phyloP scores from a whole-genome alignment of 2,113 vertebrate species.

The Stictonetta naevosa region DNA sequence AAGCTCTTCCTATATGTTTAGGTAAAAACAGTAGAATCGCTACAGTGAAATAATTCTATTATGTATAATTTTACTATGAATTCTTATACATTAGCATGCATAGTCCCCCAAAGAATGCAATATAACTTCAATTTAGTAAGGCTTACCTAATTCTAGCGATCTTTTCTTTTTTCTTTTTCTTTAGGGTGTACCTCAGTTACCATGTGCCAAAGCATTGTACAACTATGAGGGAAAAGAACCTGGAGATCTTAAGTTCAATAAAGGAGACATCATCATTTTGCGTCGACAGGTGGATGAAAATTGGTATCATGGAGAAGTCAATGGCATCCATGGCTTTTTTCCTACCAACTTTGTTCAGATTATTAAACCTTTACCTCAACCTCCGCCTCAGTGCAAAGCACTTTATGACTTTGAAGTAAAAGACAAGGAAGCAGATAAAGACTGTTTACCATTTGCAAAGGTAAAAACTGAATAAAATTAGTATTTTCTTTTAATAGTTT shows the following conservation, averaged over 20 bases:
- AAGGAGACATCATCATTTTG: constrained; percentile 96
- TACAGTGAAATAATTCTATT: not conserved
- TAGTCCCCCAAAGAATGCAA: not conserved
- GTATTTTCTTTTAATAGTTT: not conserved
- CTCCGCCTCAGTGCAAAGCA: constrained; percentile 98
- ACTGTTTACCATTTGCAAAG: constrained; percentile 98
- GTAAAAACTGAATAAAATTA: constrained; percentile 70
- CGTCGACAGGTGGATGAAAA: constrained; percentile 98
- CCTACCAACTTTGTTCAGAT: constrained; percentile 98
- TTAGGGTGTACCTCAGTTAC: constrained; percentile 92
- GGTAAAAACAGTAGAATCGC: not conserved
- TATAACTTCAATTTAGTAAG: not conserved
- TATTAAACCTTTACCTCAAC: constrained; percentile 96
- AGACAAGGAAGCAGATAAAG: constrained; percentile 99
- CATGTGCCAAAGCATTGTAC: constrained; percentile 98
- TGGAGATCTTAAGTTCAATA: constrained; percentile 97
- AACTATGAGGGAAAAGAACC: constrained; percentile 98
- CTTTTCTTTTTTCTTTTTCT: not conserved
- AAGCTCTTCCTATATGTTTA: not conserved
- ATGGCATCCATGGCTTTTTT: constrained; percentile 95
- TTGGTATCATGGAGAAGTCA: constrained; percentile 98
- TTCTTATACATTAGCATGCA: not conserved
- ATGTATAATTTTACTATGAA: not conserved
- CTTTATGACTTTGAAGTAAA: constrained; percentile 99
- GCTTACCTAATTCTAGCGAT: not conserved